Evolutionary conservation across 2,888 invertebrate genomes (phyloP), one percentile per base, ranked within the genome.

Genomic region (Thyatira batis): DNA sequence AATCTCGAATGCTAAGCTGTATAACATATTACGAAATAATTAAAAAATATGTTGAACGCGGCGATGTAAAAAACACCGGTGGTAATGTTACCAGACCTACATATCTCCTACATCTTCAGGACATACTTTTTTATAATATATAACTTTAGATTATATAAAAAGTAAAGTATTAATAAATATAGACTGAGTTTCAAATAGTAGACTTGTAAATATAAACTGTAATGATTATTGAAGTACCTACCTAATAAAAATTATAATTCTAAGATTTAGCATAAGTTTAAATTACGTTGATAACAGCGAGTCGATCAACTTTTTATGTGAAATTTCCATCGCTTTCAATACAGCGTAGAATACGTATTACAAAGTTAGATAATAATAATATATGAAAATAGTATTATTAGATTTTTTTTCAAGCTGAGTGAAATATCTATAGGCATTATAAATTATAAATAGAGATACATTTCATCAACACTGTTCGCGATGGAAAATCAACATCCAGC

Each of bases 121-220:
- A 6, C 33, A 65, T 25, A 58, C 51, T 60, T 67, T 52, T 61
- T 60, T 66, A 52, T 66, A 64, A 58, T 66, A 65, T 64, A 50
- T 65, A 63, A 67, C 2, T 59, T 64, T 52, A 69, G 73, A 53
- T 44, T 30, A 39, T 49, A 53, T 25, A 33, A 39, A 50, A 54
- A 48, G 45, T 45, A 30, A 52, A 84, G 82, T 85, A 84, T 84
- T 84, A 80, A 78, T 82, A 79, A 83, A 71, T 71, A 87, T 87
- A 87, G 87, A 87, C 87, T 87, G 87, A 87, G 80, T 77, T 82
- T 61, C 63, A 70, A 74, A 69, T 55, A 61, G 70, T 80, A 78
- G 73, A 77, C 77, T 71, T 86, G 82, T 87, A 82, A 58, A 84
- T 81, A 84, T 65, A 62, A 63, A 60, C 52, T 57, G 65, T 66